Evolutionary conservation across 2,888 invertebrate species (phyloP).

Genomic region (Aphrophora alni): DNA sequence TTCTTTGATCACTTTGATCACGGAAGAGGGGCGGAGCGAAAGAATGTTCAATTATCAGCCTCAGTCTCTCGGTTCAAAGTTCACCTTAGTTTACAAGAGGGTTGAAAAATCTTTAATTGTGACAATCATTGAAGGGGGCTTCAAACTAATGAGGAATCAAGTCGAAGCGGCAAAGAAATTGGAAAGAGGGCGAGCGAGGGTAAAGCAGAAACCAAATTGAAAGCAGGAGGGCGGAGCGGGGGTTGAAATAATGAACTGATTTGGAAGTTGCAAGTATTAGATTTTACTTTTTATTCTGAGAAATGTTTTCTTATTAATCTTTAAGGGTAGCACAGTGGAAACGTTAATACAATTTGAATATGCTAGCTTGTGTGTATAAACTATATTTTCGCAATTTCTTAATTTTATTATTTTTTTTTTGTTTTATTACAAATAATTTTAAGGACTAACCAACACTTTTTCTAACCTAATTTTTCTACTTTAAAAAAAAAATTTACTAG

Average conservation of each 20-base stretch:
- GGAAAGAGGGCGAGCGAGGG: conserved; percentile 35
- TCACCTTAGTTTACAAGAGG: conserved; percentile 15
- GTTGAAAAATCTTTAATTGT: conserved; percentile 42
- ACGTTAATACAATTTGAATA: no score
- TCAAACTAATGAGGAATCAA: conserved; percentile 39
- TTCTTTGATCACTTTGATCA: conserved; percentile 9
- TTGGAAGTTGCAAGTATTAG: background rate
- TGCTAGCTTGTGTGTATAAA: no score
- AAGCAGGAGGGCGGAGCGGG: background rate
- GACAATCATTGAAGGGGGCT: conserved; percentile 41
- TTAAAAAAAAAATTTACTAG: no score
- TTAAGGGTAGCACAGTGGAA: no score
- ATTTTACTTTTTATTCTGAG: background rate
- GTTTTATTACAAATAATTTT: no score
- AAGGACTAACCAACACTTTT: no score
- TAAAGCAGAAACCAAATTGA: conserved; percentile 23
- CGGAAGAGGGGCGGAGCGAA: conserved; percentile 22
- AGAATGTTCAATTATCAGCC: conserved; percentile 14
- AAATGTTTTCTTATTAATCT: background rate
- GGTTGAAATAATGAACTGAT: background rate
- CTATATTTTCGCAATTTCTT: no score
- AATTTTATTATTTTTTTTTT: no score
- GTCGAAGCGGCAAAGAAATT: conserved; percentile 32
- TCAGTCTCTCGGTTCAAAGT: conserved; percentile 7
- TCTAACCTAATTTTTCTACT: no score